phyloP scores from a whole-genome alignment of 2,888 invertebrate species.

The Tupiocoris notatus region DNA sequence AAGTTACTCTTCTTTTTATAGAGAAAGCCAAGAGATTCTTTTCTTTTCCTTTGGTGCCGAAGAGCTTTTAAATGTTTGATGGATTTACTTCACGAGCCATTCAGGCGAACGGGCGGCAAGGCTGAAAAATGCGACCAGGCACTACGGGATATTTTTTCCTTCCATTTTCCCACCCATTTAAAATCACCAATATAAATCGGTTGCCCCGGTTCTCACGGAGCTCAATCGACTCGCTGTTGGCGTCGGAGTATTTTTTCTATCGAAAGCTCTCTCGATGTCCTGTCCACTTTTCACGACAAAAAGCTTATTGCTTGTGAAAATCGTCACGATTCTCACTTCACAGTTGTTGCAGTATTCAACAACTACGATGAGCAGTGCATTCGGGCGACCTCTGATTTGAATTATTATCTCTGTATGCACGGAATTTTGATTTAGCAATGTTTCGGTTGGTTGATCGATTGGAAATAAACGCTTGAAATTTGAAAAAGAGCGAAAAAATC shows the following conservation, averaged over 20 bases:
- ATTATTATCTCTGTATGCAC: too few species aligned
- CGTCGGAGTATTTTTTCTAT: not conserved
- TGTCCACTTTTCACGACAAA: not conserved
- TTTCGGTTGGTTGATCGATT: too few species aligned
- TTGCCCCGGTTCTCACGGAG: not conserved
- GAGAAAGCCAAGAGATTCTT: not conserved
- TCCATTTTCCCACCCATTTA: not conserved
- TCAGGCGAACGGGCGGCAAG: slow-evolving; percentile 4
- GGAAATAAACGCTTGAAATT: too few species aligned
- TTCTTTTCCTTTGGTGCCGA: not conserved
- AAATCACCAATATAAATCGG: not conserved
- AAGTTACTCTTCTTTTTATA: not conserved
- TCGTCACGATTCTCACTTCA: too few species aligned
- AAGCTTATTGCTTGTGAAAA: too few species aligned
- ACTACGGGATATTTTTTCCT: slow-evolving; percentile 11
- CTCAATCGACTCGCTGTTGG: not conserved
- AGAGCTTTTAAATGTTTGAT: slow-evolving; percentile 18
- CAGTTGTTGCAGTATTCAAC: too few species aligned
- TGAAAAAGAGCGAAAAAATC: too few species aligned
- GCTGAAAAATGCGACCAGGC: slow-evolving; percentile 13
- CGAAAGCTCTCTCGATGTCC: not conserved
- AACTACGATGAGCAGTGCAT: too few species aligned
- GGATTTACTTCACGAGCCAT: slow-evolving; percentile 14
- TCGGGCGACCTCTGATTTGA: too few species aligned
- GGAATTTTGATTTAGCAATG: too few species aligned